Conservation (phyloP, 2,888 invertebrate genomes). For the Mycalesis mineus region DNA sequence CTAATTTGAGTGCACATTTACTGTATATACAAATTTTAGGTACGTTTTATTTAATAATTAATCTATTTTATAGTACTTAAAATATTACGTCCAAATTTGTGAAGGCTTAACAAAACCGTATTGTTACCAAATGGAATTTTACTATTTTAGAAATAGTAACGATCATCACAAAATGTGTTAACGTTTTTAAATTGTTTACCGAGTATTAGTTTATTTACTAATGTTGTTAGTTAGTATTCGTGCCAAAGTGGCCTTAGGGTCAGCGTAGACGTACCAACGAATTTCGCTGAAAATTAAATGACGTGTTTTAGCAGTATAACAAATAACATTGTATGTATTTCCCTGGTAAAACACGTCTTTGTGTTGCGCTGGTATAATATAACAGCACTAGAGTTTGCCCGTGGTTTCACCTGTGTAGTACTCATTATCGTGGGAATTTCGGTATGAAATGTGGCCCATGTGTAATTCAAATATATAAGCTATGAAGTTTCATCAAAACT, state of each 20-base stretch:
- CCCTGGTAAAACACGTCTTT: too few relatives aligned
- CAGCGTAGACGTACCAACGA: not conserved
- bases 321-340: too few relatives aligned
- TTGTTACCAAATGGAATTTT: constrained; percentile 10
- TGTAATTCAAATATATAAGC: too few relatives aligned
- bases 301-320: too few relatives aligned
- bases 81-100: constrained; percentile 1
- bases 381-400: too few relatives aligned
- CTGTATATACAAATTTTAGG: not conserved
- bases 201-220: not conserved
- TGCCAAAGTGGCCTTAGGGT: not conserved
- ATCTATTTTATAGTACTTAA: constrained; percentile 5
- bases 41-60: not conserved
- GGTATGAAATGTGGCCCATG: too few relatives aligned
- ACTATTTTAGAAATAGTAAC: not conserved
- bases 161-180: not conserved
- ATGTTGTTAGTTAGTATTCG: not conserved
- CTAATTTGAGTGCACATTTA: not conserved
- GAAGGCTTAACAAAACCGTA: not conserved
- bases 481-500: too few relatives aligned
- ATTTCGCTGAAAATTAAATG: too few relatives aligned
- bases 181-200: not conserved
- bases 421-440: too few relatives aligned
- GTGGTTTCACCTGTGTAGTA: too few relatives aligned
- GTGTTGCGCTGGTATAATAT: too few relatives aligned